Evolutionary conservation across 2,113 vertebrate genomes (phyloP).

Genomic region (Cyprinus carpio): DNA sequence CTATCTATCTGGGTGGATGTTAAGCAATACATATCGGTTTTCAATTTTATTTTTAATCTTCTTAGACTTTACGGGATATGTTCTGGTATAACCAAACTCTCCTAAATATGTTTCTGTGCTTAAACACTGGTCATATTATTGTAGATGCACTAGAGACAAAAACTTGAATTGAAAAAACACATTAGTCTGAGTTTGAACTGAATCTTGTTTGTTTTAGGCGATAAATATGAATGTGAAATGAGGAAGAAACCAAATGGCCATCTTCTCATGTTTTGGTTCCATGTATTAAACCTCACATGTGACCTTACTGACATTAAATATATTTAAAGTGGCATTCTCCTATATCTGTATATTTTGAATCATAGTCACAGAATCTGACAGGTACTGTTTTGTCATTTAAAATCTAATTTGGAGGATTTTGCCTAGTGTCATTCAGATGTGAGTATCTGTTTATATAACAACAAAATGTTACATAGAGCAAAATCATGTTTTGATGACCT

Average conservation of each 20-base stretch:
- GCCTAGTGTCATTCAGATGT: not conserved
- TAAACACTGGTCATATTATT: constrained; percentile 7
- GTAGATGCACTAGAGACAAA: not conserved
- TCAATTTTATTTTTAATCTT: not conserved
- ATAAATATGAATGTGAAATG: not conserved
- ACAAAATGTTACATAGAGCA: not conserved
- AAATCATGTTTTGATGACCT: not conserved
- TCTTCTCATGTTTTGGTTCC: not conserved
- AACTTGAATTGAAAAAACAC: not conserved
- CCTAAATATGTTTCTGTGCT: not conserved
- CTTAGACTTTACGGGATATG: not conserved
- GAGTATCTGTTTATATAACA: not conserved
- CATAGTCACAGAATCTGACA: not conserved
- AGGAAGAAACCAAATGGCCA: not conserved
- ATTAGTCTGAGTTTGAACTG: not conserved
- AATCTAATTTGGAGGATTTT: not conserved
- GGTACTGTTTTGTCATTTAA: not conserved
- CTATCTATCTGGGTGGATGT: not conserved
- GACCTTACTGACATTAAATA: constrained; percentile 1
- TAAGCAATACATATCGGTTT: constrained; percentile 1
- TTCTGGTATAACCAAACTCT: not conserved
- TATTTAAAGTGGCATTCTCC: not conserved
- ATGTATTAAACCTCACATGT: constrained; percentile 19
- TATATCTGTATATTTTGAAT: not conserved
- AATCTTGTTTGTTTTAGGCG: not conserved